These are phyloP conservation scores for Borostomias antarcticus DNA, from an alignment of 2,797 vertebrate genomes.

Conservation along the genomic window DNA sequence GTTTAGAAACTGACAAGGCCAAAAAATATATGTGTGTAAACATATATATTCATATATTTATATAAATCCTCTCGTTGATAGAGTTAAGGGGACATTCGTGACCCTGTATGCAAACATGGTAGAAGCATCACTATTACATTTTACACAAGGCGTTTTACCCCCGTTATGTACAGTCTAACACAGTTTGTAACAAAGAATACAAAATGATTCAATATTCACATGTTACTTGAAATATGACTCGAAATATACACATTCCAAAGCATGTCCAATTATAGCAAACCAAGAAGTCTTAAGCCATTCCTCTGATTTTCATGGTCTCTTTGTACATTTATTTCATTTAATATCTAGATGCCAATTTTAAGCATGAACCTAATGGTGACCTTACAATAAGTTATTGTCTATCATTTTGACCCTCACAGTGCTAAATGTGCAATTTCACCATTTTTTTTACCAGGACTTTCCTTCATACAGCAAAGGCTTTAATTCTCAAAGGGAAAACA, in stretches of 20 bases:
- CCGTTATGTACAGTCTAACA: slow-evolving; percentile 70
- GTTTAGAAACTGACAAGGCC: slow-evolving; percentile 68
- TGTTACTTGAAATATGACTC: slow-evolving; percentile 11
- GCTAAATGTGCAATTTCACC: slow-evolving; percentile 56
- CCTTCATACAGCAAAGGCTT: slow-evolving; percentile 53
- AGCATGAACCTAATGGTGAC: slow-evolving; percentile 20
- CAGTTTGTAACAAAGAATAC: slow-evolving; percentile 74
- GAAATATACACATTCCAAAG: slow-evolving; percentile 35
- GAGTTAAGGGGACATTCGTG: slow-evolving; percentile 67
- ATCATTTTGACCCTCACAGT: slow-evolving; percentile 50
- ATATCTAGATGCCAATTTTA: slow-evolving; percentile 15
- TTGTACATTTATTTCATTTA: slow-evolving; percentile 19
- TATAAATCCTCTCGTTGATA: slow-evolving; percentile 61
- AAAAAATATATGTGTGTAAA: slow-evolving; percentile 63
- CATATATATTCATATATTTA: slow-evolving; percentile 53
- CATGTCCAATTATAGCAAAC: slow-evolving; percentile 42
- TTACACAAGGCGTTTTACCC: slow-evolving; percentile 53
- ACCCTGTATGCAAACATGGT: slow-evolving; percentile 68
- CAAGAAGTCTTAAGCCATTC: slow-evolving; percentile 18
- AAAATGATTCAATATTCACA: slow-evolving; percentile 74
- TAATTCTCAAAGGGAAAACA: slow-evolving; percentile 38
- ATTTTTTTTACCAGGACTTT: slow-evolving; percentile 19
- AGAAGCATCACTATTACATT: slow-evolving; percentile 64
- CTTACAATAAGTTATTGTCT: slow-evolving; percentile 8
- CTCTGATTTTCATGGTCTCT: slow-evolving; percentile 31